Conservation (phyloP, 2,797 vertebrate species). For the Coregonus ussuriensis region DNA sequence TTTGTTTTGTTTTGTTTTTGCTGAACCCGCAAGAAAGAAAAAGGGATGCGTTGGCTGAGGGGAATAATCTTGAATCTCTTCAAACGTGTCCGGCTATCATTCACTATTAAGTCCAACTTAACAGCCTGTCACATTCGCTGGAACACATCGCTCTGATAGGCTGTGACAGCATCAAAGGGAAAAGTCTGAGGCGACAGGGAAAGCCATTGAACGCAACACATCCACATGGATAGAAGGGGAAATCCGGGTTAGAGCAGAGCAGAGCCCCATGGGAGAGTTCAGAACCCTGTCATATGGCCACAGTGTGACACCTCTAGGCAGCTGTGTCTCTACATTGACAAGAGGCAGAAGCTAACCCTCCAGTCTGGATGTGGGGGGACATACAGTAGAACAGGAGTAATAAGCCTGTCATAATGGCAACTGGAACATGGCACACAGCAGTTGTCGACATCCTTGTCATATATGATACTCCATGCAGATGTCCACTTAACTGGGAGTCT, state of each 20-base stretch:
- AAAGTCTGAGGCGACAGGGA: neutral
- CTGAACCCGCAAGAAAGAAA: conserved; percentile 21
- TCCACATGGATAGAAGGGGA: neutral
- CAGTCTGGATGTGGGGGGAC: neutral
- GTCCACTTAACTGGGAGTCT: neutral
- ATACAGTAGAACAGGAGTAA: neutral
- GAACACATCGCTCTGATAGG: conserved; percentile 16
- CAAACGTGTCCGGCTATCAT: conserved; percentile 27
- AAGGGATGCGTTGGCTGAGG: conserved; percentile 22
- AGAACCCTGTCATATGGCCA: neutral
- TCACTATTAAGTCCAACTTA: conserved; percentile 20
- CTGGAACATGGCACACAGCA: neutral
- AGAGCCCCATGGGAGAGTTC: neutral
- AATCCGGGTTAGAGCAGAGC: neutral
- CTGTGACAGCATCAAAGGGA: conserved; percentile 16
- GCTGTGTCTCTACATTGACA: neutral
- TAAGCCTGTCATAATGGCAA: neutral
- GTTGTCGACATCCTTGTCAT: neutral
- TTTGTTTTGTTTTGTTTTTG: neutral
- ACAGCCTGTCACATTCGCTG: conserved; percentile 18
- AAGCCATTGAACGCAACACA: neutral
- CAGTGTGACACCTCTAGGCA: neutral
- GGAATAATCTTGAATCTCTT: conserved; percentile 21
- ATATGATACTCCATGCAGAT: neutral
- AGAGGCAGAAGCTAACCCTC: neutral